These are phyloP conservation scores for Thalassoma bifasciatum DNA, from an alignment of 2,113 vertebrate genomes.

Conservation along the genomic window DNA sequence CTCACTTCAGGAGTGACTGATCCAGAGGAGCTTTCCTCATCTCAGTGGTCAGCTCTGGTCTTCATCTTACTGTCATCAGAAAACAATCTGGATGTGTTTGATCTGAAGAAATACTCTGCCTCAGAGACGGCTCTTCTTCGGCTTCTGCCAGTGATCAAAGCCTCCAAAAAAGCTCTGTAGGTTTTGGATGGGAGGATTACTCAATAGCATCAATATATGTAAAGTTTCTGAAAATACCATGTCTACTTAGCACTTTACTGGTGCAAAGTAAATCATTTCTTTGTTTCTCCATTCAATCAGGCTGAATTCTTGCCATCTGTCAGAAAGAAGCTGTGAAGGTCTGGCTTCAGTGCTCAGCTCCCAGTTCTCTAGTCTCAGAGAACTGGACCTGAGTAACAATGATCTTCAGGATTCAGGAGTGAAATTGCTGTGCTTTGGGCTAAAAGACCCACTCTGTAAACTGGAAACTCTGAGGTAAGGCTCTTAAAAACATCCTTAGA, in stretches of 20 bases:
- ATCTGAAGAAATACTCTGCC: constrained; percentile 1
- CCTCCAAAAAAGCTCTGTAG: constrained; percentile 44
- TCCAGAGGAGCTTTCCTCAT: constrained; percentile 17
- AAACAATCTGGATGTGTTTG: background rate
- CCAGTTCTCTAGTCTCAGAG: background rate
- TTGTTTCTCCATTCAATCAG: too few species aligned
- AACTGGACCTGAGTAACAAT: constrained; percentile 11
- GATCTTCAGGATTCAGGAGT: background rate
- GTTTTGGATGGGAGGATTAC: background rate
- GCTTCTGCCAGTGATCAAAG: constrained; percentile 55
- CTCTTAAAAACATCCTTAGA: too few species aligned
- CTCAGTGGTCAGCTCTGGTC: constrained; percentile 43
- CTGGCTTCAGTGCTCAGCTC: background rate
- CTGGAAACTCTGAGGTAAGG: constrained; percentile 1
- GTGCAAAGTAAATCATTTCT: background rate
- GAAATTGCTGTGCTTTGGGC: background rate
- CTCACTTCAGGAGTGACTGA: constrained; percentile 19
- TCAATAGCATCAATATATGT: background rate
- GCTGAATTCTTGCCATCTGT: too few species aligned
- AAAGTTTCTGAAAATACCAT: background rate
- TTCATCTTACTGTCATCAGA: constrained; percentile 31
- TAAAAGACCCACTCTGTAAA: background rate
- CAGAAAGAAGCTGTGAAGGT: too few species aligned
- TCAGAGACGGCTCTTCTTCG: constrained; percentile 17
- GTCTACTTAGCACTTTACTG: background rate